phyloP scores from a whole-genome alignment of 2,113 vertebrate species.

The Zosterops pallidus region DNA sequence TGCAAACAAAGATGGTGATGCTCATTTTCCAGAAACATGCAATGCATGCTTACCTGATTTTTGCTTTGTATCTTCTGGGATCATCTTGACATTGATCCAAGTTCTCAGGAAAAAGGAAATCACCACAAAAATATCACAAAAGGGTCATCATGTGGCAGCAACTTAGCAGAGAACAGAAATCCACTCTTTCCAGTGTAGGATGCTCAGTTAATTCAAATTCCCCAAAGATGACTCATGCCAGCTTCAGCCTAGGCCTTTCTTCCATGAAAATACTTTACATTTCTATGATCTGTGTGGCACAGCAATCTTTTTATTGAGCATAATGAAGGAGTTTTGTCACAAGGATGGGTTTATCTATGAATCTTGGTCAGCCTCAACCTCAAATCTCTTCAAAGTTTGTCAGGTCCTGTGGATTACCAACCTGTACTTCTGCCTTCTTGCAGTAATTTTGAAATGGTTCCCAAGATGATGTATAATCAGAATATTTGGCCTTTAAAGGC shows the following conservation, averaged over 20 bases:
- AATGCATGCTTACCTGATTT: not conserved
- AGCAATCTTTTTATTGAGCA: not conserved
- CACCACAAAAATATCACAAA: not conserved
- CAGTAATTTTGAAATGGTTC: not conserved
- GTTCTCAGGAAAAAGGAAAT: not conserved
- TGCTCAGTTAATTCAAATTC: not conserved
- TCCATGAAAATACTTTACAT: constrained; percentile 11
- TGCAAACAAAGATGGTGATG: not conserved
- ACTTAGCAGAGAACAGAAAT: not conserved
- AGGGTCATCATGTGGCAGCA: not conserved
- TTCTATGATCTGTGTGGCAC: not conserved
- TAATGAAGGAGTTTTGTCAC: not conserved
- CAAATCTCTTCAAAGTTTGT: not conserved
- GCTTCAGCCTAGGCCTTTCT: not conserved
- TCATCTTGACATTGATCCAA: not conserved
- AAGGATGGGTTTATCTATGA: not conserved
- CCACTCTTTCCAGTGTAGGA: not conserved
- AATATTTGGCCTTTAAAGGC: not conserved
- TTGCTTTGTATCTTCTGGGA: not conserved
- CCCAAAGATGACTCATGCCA: not conserved
- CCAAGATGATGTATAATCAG: not conserved
- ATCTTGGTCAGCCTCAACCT: not conserved
- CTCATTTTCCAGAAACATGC: not conserved
- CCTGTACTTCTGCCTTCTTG: not conserved
- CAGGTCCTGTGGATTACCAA: not conserved